Base-by-base conservation (phyloP, 2,113 vertebrate genomes). In the Sinosuthora webbiana region DNA sequence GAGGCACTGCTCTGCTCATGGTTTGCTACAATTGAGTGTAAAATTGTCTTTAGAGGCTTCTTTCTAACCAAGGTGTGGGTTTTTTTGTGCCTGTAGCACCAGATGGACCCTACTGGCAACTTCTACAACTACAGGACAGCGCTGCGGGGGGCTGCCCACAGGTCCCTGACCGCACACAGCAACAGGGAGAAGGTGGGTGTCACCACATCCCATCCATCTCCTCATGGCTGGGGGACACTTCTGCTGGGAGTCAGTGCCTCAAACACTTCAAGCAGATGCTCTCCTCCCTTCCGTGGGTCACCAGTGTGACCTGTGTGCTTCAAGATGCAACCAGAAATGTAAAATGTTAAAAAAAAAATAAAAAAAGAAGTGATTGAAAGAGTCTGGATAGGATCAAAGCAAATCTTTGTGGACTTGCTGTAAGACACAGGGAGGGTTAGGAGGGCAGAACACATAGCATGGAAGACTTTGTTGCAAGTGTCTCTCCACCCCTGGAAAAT, bases 101-200 rank as follows among this genome's bases (percentile, higher is more conserved):
- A 98, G 97, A 98, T 98, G 98, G 98, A 98, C 74, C 98, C 98
- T 6, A 98, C 98, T 1, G 98, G 98, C 31, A 98, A 98, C 83
- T 98, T 98, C 96, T 98, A 97, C 88, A 98, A 98, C 97, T 98
- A 98, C 78, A 95, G 98, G 71, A 98, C 98, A 21, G 98, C 98
- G 2, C 59, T 98, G 80, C 93, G 98, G 2, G 98, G 98, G 2
- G 98, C 98, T 7, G 98, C 98, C 14, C 98, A 98, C 94, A 94
- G 97, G 21, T 98, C 97, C 9, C 97, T 98, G 30, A 98, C 98
- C 0, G 98, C 98, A 2, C 98, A 98, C 95, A 98, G 98, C 96
- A 98, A 98, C 75, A 94, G 94, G 73, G 98, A 98, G 95, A 98
- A 98, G 97, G 98, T 98, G 81, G 18, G 96, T 70, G 63, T 22